phyloP scores from a whole-genome alignment of 2,797 vertebrate species.

The Monodelphis domestica region DNA sequence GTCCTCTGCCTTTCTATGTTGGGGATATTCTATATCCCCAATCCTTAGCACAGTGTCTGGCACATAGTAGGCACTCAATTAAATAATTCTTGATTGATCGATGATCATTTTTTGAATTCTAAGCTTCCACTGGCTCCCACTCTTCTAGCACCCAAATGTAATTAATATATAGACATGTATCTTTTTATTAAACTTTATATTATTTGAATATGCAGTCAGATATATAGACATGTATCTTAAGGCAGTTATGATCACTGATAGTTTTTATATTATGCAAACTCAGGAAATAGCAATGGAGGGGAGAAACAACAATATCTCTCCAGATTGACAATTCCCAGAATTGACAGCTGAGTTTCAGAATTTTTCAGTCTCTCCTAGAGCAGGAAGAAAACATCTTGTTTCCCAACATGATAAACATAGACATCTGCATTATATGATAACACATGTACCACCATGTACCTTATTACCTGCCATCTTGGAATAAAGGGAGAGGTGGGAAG shows the following conservation, averaged over 20 bases:
- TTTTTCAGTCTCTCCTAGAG: not conserved
- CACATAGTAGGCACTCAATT: not conserved
- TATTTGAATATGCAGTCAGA: no score
- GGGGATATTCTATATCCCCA: no score
- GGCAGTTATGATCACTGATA: not conserved
- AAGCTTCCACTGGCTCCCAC: not conserved
- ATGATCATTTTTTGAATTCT: not conserved
- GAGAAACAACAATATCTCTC: not conserved
- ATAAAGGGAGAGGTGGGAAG: no score
- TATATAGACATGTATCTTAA: not conserved
- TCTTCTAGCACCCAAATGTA: not conserved
- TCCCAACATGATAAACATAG: no score
- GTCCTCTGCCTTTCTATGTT: no score
- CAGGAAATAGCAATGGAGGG: not conserved
- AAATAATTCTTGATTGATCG: not conserved
- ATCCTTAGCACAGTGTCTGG: no score
- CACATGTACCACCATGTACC: no score
- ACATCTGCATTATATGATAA: no score
- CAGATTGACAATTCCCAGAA: not conserved
- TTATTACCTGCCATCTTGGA: no score
- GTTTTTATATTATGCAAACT: not conserved
- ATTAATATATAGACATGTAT: not conserved
- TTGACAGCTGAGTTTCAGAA: not conserved
- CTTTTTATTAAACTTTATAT: no score
- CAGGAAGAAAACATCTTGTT: not conserved